Conservation (phyloP, 2,113 vertebrate genomes). For the Deroptyus accipitrinus region DNA sequence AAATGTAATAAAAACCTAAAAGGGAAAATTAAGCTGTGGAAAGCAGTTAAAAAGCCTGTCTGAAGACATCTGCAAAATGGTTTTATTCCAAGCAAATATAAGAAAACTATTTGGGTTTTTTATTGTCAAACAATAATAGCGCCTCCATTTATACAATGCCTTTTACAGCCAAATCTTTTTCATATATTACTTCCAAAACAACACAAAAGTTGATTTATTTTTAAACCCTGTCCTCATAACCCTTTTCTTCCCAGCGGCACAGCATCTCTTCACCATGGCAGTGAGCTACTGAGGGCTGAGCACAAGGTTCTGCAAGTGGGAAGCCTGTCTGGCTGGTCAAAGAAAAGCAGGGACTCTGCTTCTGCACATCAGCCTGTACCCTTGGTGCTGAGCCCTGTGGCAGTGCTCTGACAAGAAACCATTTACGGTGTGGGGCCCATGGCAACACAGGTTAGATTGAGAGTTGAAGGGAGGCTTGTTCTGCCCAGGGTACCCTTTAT, state of each 20-base stretch:
- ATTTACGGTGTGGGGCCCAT: background rate
- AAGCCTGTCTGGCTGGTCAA: background rate
- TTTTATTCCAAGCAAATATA: constrained; percentile 36
- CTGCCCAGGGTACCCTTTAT: background rate
- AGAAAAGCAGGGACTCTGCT: background rate
- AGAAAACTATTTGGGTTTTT: constrained; percentile 18
- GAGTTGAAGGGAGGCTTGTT: background rate
- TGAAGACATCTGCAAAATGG: constrained; percentile 63
- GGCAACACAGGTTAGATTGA: rapidly evolving
- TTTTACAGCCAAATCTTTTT: constrained; percentile 43
- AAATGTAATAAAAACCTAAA: constrained; percentile 65
- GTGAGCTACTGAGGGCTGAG: background rate
- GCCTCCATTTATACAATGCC: constrained; percentile 26
- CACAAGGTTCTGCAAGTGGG: background rate
- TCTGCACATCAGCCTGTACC: background rate
- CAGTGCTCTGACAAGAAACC: background rate
- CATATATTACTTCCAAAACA: constrained; percentile 36
- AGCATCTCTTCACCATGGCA: background rate
- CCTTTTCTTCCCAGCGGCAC: background rate
- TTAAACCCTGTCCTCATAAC: background rate
- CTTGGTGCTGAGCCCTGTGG: background rate
- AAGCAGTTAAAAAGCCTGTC: constrained; percentile 47
- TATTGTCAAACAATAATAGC: constrained; percentile 61
- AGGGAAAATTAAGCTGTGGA: constrained; percentile 52
- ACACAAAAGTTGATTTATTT: constrained; percentile 51